Percentiles rank a stretch among this genome's conserved stretches.
Conservation (phyloP, 2,113 vertebrate species). For the Ammodramus savannarum region DNA sequence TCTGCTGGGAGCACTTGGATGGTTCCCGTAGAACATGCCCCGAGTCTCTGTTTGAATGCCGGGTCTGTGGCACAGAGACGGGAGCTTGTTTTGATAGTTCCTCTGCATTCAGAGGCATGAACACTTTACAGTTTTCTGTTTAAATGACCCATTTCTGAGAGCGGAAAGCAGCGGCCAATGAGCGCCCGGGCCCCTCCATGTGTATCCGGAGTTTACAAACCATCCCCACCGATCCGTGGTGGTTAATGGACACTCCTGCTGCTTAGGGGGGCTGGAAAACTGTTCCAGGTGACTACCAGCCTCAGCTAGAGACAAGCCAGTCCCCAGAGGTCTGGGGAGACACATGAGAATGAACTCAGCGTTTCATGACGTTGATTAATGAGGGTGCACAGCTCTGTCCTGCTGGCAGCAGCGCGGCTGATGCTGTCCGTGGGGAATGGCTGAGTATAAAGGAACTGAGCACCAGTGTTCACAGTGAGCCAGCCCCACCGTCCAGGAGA, state of each 20-base stretch:
- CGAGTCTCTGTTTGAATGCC: slow-evolving; percentile 45
- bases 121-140: slow-evolving; percentile 76
- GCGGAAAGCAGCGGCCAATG: slow-evolving; percentile 70
- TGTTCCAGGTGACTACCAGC: slow-evolving; percentile 80
- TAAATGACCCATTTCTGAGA: slow-evolving; percentile 76
- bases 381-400: slow-evolving; percentile 59
- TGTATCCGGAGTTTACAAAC: slow-evolving; percentile 78
- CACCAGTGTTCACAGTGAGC: neutral
- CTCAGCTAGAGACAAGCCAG: slow-evolving; percentile 70
- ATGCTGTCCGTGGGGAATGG: neutral
- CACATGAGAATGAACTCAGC: slow-evolving; percentile 66
- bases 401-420: slow-evolving; percentile 65
- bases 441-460: neutral
- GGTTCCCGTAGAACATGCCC: slow-evolving; percentile 7
- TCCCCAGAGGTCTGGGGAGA: slow-evolving; percentile 73
- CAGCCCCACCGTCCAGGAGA: fast-evolving
- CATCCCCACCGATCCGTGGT: slow-evolving; percentile 74
- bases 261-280: slow-evolving; percentile 74
- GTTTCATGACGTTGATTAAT: slow-evolving; percentile 81
- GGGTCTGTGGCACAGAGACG: slow-evolving; percentile 60
- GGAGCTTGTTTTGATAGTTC: slow-evolving; percentile 71
- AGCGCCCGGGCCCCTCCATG: slow-evolving; percentile 67
- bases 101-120: slow-evolving; percentile 65
- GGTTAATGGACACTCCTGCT: slow-evolving; percentile 85
- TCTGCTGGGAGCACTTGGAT: slow-evolving; percentile 64